These are phyloP conservation scores for Ctenopoma kingsleyae DNA, from an alignment of 2,797 vertebrate genomes.

Conservation along the genomic window DNA sequence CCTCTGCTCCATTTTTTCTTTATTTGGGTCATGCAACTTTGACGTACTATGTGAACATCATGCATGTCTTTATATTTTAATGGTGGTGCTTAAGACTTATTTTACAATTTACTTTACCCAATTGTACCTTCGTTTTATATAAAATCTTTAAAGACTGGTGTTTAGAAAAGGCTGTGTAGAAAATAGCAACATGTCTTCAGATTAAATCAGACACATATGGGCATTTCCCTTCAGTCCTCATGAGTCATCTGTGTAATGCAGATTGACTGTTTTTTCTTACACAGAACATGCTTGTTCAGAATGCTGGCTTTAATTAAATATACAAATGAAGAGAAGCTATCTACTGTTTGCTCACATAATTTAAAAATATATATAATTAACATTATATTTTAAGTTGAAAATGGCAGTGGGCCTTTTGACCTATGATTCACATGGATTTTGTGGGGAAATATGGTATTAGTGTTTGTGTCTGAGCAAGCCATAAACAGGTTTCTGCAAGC, in stretches of 20 bases:
- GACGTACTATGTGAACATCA: neutral
- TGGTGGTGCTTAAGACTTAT: neutral
- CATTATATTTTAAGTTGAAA: slow-evolving; percentile 21
- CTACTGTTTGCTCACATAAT: neutral
- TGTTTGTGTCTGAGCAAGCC: slow-evolving; percentile 47
- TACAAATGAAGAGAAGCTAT: slow-evolving; percentile 1
- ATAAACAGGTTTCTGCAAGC: slow-evolving; percentile 78
- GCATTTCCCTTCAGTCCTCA: slow-evolving; percentile 50
- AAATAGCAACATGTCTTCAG: slow-evolving; percentile 17
- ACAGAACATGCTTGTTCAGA: neutral
- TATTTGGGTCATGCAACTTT: neutral
- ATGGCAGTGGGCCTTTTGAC: slow-evolving; percentile 18
- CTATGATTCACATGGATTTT: slow-evolving; percentile 42
- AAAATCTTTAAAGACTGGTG: neutral
- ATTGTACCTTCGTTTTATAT: neutral
- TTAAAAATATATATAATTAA: neutral
- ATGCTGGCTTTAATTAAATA: neutral
- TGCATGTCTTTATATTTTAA: neutral
- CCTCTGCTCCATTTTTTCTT: neutral
- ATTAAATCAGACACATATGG: slow-evolving; percentile 44
- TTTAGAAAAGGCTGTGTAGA: neutral
- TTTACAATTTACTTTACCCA: neutral
- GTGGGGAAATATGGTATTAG: slow-evolving; percentile 24
- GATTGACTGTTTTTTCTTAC: slow-evolving; percentile 18
- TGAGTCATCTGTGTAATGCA: slow-evolving; percentile 53